These are phyloP conservation scores for Drosophila austrosaltans DNA, from an alignment of 2,888 invertebrate genomes.

Conservation along the genomic window DNA sequence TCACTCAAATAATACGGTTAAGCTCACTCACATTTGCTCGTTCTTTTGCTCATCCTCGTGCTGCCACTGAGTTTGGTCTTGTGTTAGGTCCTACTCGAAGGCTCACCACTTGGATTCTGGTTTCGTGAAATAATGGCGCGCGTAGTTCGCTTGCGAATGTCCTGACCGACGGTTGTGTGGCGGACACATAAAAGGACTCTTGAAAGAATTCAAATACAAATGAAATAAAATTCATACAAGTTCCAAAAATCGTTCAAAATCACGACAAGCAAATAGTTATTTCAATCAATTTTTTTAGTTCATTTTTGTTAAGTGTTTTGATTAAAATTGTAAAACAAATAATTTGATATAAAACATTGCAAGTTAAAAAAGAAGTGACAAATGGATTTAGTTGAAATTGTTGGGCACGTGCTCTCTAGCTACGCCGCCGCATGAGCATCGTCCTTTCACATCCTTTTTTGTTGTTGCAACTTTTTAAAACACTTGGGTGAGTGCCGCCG, in stretches of 20 bases:
- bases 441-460: background rate
- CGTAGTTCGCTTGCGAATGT: constrained; percentile 71
- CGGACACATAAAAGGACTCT: constrained; percentile 29
- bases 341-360: no score
- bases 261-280: background rate
- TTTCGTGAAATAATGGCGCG: constrained; percentile 35
- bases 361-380: background rate
- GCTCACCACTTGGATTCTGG: constrained; percentile 45
- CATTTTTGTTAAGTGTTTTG: constrained; percentile 10
- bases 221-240: background rate
- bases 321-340: background rate
- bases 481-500: constrained; percentile 13
- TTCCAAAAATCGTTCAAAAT: constrained; percentile 6
- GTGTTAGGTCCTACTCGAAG: constrained; percentile 49
- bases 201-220: background rate
- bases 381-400: constrained; percentile 15
- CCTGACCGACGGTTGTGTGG: constrained; percentile 67
- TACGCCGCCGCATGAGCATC: constrained; percentile 3
- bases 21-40: constrained; percentile 19
- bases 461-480: background rate
- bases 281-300: background rate
- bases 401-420: background rate
- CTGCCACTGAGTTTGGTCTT: constrained; percentile 29
- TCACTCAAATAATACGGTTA: background rate
- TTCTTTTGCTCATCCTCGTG: constrained; percentile 19